phyloP scores from a whole-genome alignment of 2,888 invertebrate species.

The Cybosia mesomella region DNA sequence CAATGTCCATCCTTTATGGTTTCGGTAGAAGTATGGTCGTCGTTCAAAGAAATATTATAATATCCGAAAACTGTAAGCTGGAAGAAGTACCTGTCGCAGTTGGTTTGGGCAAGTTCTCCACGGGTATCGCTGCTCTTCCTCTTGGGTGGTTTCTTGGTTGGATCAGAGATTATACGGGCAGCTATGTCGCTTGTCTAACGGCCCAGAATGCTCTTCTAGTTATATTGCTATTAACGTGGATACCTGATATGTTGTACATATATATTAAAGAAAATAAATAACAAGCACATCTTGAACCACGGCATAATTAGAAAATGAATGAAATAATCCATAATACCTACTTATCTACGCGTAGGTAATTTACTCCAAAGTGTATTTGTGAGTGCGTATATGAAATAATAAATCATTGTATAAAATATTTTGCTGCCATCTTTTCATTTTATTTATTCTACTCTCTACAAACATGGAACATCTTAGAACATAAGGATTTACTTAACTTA shows the following conservation, averaged over 20 bases:
- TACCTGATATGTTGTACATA: constrained; percentile 84
- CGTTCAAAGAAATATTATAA: constrained; percentile 90
- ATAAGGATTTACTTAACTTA: too few relatives aligned
- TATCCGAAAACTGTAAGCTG: constrained; percentile 88
- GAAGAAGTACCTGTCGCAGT: constrained; percentile 89
- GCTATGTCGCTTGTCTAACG: constrained; percentile 88
- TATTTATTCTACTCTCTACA: too few relatives aligned
- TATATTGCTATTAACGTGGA: constrained; percentile 86
- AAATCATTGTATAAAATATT: too few relatives aligned
- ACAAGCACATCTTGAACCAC: constrained; percentile 37
- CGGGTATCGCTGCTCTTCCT: constrained; percentile 89
- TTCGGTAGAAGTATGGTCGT: constrained; percentile 91
- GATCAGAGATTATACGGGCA: too few relatives aligned
- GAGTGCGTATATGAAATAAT: too few relatives aligned
- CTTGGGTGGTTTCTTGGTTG: constrained; percentile 89
- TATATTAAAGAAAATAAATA: constrained; percentile 67
- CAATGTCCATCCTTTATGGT: constrained; percentile 88
- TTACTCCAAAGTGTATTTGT: too few relatives aligned
- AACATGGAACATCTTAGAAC: too few relatives aligned
- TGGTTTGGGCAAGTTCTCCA: constrained; percentile 91
- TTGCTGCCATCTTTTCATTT: too few relatives aligned
- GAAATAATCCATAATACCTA: too few relatives aligned
- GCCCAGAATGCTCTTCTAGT: constrained; percentile 87
- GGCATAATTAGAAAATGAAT: too few relatives aligned
- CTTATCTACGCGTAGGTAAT: too few relatives aligned